phyloP scores from a whole-genome alignment of 2,888 invertebrate species.

The Gortyna flavago region DNA sequence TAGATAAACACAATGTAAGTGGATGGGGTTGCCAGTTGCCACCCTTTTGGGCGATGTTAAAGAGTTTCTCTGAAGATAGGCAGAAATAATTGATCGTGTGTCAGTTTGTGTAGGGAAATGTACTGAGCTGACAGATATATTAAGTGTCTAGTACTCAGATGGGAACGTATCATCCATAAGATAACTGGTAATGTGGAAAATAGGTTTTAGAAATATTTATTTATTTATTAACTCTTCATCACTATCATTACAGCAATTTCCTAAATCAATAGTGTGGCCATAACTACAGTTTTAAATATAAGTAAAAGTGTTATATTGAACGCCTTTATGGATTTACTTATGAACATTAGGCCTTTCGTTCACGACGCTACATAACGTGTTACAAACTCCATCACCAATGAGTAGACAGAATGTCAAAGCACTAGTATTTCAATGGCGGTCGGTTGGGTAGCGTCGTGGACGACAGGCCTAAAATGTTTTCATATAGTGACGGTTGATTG shows the following conservation, averaged over 20 bases:
- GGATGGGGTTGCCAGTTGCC: constrained; percentile 17
- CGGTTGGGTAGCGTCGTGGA: neutral
- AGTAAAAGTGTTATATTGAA: neutral
- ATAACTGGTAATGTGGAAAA: neutral
- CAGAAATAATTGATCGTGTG: constrained; percentile 54
- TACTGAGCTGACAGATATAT: constrained; percentile 32
- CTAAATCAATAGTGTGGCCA: no score
- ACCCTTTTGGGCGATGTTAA: neutral
- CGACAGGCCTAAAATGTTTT: no score
- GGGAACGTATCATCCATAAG: constrained; percentile 2
- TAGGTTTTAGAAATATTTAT: neutral
- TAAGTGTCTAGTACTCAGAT: constrained; percentile 14
- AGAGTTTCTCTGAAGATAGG: constrained; percentile 36
- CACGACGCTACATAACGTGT: neutral
- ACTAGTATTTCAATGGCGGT: neutral
- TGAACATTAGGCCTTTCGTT: neutral
- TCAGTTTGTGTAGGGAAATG: constrained; percentile 45
- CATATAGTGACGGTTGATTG: neutral
- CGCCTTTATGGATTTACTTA: neutral
- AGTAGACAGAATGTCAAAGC: neutral
- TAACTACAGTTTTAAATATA: no score
- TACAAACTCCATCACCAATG: neutral
- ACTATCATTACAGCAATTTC: no score
- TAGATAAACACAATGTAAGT: constrained; percentile 23
- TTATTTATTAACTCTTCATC: no score